Percentiles rank a stretch among this genome's conserved stretches.
These are phyloP conservation scores for Aplochiton taeniatus DNA, from an alignment of 2,797 vertebrate species.

Conservation along the genomic window DNA sequence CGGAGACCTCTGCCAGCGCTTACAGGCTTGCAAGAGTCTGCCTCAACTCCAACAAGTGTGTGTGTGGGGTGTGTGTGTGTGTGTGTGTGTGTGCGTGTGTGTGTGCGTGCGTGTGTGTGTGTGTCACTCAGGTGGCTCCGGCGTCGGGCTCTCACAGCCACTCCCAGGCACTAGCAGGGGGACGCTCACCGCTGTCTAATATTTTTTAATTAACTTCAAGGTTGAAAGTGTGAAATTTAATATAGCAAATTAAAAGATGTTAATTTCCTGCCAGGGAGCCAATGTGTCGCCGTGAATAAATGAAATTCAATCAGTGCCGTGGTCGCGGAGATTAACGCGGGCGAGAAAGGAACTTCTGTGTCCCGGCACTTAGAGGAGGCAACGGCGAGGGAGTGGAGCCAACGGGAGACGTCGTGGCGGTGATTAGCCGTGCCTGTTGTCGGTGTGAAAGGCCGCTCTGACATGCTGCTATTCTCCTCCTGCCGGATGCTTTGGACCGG, in stretches of 20 bases:
- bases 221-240: constrained; percentile 79
- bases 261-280: constrained; percentile 74
- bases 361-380: constrained; percentile 20
- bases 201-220: constrained; percentile 81
- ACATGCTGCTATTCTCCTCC: constrained; percentile 37
- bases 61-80: background rate
- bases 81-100: background rate
- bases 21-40: too few species aligned
- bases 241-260: constrained; percentile 80
- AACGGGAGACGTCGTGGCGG: constrained; percentile 12
- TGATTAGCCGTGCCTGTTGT: constrained; percentile 39
- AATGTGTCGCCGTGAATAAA: constrained; percentile 71
- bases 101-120: background rate
- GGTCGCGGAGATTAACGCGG: constrained; percentile 50
- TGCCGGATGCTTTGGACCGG: constrained; percentile 19
- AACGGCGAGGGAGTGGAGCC: constrained; percentile 21
- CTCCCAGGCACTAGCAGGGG: constrained; percentile 27
- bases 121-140: constrained; percentile 20
- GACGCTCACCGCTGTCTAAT: constrained; percentile 53
- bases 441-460: constrained; percentile 24
- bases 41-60: too few species aligned
- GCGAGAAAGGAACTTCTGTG: constrained; percentile 31
- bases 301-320: constrained; percentile 62
- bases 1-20: too few species aligned
- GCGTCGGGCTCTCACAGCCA: constrained; percentile 14